Conservation (phyloP, 1,140 invertebrate species). For the Melipona quadrifasciata region DNA sequence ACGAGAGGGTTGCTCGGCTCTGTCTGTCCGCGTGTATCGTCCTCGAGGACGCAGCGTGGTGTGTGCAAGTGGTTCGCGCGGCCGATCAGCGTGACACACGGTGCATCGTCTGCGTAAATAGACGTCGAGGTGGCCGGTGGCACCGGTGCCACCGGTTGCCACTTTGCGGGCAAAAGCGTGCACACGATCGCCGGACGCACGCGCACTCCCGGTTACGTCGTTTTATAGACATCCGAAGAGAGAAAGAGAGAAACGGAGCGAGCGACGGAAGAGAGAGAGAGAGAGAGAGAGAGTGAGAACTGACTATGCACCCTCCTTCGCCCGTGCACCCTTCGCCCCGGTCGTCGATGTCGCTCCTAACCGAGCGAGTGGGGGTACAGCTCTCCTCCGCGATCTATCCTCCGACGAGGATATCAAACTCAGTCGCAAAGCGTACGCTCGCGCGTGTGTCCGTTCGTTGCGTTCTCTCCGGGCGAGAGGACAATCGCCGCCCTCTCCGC, state of each 20-base stretch:
- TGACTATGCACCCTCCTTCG: conserved; percentile 4
- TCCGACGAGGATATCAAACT: conserved; percentile 64
- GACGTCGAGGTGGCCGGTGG: conserved; percentile 35
- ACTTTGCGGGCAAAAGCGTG: conserved; percentile 57
- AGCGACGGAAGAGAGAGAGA: too few species aligned
- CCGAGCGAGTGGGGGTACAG: conserved; percentile 53
- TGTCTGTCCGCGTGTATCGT: not conserved
- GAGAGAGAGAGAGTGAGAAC: conserved; percentile 4
- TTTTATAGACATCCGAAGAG: conserved; percentile 44
- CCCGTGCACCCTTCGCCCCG: conserved; percentile 43
- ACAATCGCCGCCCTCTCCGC: not conserved
- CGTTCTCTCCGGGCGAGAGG: not conserved
- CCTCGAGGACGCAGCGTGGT: conserved; percentile 28
- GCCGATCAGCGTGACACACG: conserved; percentile 55
- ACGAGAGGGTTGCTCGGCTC: not conserved
- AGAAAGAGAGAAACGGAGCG: not conserved
- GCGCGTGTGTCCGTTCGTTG: conserved; percentile 46
- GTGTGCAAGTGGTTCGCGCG: conserved; percentile 33
- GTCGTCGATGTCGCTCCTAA: conserved; percentile 42
- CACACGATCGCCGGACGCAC: conserved; percentile 36
- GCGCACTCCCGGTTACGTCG: conserved; percentile 51
- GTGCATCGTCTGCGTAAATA: conserved; percentile 70
- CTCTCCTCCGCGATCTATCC: conserved; percentile 59
- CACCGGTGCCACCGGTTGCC: conserved; percentile 71
- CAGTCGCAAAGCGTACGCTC: conserved; percentile 67